Conservation (phyloP, 1,140 invertebrate genomes). For the Oryctes rhinoceros region DNA sequence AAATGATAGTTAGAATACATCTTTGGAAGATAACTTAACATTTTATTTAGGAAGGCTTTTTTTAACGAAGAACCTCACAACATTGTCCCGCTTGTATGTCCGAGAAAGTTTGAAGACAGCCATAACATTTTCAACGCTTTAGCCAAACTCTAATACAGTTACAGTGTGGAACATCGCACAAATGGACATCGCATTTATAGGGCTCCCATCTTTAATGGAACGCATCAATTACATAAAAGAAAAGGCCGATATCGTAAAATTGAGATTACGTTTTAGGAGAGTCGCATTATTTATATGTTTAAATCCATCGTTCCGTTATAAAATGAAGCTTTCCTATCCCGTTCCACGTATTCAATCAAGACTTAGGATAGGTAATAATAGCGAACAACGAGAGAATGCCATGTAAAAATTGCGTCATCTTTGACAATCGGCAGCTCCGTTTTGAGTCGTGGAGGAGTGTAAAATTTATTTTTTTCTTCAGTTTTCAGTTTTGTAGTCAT, state of each 20-base stretch:
- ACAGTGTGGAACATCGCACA: not conserved
- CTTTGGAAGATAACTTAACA: too few species aligned
- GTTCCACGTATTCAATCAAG: not conserved
- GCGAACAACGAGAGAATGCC: not conserved
- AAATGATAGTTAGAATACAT: too few species aligned
- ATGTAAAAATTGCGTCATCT: not conserved
- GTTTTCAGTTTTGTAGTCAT: too few species aligned
- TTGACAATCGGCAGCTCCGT: not conserved
- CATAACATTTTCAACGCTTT: too few species aligned
- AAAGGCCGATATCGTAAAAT: constrained; percentile 27
- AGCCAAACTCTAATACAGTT: too few species aligned
- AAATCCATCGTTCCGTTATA: not conserved
- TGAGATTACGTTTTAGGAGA: constrained; percentile 2
- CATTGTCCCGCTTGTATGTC: too few species aligned
- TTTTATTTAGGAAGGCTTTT: too few species aligned
- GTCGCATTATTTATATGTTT: not conserved
- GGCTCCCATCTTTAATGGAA: not conserved
- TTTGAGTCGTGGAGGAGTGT: not conserved
- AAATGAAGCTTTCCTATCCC: not conserved
- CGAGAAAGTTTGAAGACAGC: too few species aligned
- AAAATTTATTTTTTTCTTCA: not conserved
- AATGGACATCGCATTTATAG: constrained; percentile 7
- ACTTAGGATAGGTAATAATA: not conserved
- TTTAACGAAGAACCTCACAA: too few species aligned
- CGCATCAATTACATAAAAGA: constrained; percentile 28